Percentiles rank a stretch among this genome's conserved stretches.
These are phyloP conservation scores for Clunio marinus DNA, from an alignment of 2,888 invertebrate genomes.

Conservation along the genomic window DNA sequence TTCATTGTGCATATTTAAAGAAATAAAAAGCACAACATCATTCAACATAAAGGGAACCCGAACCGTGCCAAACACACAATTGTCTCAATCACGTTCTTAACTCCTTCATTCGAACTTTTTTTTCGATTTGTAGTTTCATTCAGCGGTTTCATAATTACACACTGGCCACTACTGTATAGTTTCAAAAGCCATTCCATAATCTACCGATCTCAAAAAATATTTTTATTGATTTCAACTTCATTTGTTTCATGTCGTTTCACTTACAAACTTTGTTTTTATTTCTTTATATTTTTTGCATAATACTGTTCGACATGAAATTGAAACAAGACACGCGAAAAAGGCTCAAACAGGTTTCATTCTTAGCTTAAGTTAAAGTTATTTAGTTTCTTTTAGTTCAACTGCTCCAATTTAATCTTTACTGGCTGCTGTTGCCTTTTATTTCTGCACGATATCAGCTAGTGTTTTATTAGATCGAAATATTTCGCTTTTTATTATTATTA, in stretches of 20 bases:
- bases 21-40: too few species aligned
- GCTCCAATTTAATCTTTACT: constrained; percentile 35
- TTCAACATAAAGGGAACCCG: too few species aligned
- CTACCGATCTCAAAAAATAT: not conserved
- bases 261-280: too few species aligned
- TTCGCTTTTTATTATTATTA: not conserved
- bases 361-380: not conserved
- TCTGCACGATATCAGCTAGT: not conserved
- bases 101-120: too few species aligned
- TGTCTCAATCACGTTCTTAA: too few species aligned
- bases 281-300: constrained; percentile 15
- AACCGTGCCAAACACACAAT: too few species aligned
- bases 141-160: not conserved
- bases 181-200: not conserved
- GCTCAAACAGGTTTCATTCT: constrained; percentile 18
- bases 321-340: constrained; percentile 20
- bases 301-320: not conserved
- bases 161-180: not conserved
- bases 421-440: constrained; percentile 16
- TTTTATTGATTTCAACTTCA: constrained; percentile 17
- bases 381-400: not conserved
- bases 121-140: too few species aligned
- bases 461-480: constrained; percentile 5
- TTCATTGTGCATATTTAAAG: too few species aligned
- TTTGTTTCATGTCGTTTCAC: too few species aligned